A percentile compares a stretch with the other conserved stretches of the same genome.
Evolutionary conservation across 2,113 vertebrate genomes (phyloP).

Genomic region (Pampusana beccarii): DNA sequence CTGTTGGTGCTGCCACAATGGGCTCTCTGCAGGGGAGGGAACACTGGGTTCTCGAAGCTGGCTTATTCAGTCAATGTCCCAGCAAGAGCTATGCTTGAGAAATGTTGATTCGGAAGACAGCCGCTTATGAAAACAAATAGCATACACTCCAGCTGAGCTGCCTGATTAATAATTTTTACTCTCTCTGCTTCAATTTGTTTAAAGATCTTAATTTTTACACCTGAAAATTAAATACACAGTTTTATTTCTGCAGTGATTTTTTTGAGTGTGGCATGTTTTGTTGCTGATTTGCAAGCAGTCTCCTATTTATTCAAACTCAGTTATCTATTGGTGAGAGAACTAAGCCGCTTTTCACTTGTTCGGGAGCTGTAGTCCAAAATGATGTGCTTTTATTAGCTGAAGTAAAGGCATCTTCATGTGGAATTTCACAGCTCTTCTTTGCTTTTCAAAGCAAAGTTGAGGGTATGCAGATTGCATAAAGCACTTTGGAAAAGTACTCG

Average conservation of each 20-base stretch:
- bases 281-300: not conserved
- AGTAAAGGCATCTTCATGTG: not conserved
- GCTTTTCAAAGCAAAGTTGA: not conserved
- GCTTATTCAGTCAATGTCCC: not conserved
- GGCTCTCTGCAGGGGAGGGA: not conserved
- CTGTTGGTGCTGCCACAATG: not conserved
- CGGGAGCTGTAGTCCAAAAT: slow-evolving; percentile 4
- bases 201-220: not conserved
- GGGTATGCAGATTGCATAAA: not conserved
- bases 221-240: not conserved
- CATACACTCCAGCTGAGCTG: not conserved
- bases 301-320: not conserved
- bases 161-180: not conserved
- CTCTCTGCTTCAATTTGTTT: not conserved
- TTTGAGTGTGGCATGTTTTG: not conserved
- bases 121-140: not conserved
- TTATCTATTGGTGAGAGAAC: not conserved
- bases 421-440: not conserved
- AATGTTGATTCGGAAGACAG: not conserved
- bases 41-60: not conserved
- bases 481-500: not conserved
- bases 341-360: not conserved
- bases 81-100: not conserved
- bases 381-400: slow-evolving; percentile 26
- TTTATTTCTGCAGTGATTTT: not conserved